phyloP scores from a whole-genome alignment of 2,888 invertebrate genomes.

The Magallana nippona region DNA sequence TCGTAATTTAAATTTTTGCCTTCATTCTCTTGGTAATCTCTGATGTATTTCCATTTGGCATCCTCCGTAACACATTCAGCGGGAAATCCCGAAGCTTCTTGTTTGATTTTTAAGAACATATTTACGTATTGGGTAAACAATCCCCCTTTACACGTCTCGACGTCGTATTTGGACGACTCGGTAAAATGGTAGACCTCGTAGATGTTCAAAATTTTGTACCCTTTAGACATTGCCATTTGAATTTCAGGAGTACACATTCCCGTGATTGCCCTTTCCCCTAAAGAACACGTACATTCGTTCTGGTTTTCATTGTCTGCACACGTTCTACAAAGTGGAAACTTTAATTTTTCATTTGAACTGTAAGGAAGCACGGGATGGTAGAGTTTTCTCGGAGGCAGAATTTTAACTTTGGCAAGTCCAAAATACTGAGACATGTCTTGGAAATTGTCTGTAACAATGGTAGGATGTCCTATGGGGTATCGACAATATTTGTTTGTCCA shows the following conservation, averaged over 20 bases:
- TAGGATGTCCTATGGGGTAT: conserved; percentile 43
- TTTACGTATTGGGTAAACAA: conserved; percentile 75
- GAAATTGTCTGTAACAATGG: conserved; percentile 49
- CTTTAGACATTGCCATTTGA: conserved; percentile 68
- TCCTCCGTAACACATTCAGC: conserved; percentile 46
- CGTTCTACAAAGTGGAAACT: conserved; percentile 76
- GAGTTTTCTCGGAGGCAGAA: conserved; percentile 63
- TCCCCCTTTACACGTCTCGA: conserved; percentile 52
- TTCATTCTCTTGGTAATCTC: conserved; percentile 48
- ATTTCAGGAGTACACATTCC: conserved; percentile 74
- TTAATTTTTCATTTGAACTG: conserved; percentile 66
- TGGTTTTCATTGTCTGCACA: conserved; percentile 60
- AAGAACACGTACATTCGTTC: conserved; percentile 68
- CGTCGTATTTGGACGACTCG: conserved; percentile 53
- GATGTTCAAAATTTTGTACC: conserved; percentile 73
- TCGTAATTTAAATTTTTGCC: conserved; percentile 40
- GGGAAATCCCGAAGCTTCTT: conserved; percentile 39
- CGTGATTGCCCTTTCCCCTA: conserved; percentile 24
- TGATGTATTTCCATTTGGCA: conserved; percentile 58
- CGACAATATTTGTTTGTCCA: conserved; percentile 37
- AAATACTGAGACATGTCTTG: conserved; percentile 27
- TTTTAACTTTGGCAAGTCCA: conserved; percentile 36
- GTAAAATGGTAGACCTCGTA: conserved; percentile 73
- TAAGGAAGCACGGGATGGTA: conserved; percentile 74
- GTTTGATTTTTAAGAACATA: conserved; percentile 54